A percentile compares a stretch with the other conserved stretches of the same genome.
phyloP scores from a whole-genome alignment of 2,113 vertebrate genomes.

The Phyllopteryx taeniolatus region DNA sequence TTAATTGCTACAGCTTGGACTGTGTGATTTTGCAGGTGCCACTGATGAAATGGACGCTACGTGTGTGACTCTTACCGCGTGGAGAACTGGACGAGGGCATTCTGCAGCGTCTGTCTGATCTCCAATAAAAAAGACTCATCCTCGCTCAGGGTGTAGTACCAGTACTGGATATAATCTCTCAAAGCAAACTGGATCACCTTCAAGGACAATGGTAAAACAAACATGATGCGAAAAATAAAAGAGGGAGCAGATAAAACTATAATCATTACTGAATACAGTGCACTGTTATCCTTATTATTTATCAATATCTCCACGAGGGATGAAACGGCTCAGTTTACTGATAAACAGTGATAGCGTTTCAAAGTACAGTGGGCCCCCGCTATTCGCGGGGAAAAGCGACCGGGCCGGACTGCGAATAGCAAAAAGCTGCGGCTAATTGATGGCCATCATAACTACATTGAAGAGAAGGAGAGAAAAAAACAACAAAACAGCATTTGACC shows the following conservation, averaged over 20 bases:
- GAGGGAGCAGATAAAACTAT: background rate
- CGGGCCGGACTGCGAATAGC: no score
- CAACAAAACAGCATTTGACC: background rate
- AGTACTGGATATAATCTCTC: constrained; percentile 98
- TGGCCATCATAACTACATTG: no score
- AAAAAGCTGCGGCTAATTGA: no score
- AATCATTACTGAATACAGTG: background rate
- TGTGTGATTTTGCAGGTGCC: no score
- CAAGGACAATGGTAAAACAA: constrained; percentile 7
- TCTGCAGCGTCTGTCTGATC: constrained; percentile 93
- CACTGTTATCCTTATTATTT: background rate
- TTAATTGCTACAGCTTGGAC: background rate
- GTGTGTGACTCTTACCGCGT: constrained; percentile 75
- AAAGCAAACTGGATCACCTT: constrained; percentile 98
- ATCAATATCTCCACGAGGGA: background rate
- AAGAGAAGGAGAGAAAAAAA: no score
- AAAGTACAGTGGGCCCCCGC: no score
- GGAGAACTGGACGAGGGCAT: constrained; percentile 95
- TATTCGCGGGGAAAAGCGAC: no score
- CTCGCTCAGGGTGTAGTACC: constrained; percentile 98
- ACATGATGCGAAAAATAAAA: background rate
- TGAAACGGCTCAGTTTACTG: no score
- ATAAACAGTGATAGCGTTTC: no score
- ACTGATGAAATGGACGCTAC: background rate
- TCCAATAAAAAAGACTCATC: constrained; percentile 97